Evolutionary conservation across 2,113 vertebrate species (phyloP).

Genomic region (Sphaerodactylus townsendi): DNA sequence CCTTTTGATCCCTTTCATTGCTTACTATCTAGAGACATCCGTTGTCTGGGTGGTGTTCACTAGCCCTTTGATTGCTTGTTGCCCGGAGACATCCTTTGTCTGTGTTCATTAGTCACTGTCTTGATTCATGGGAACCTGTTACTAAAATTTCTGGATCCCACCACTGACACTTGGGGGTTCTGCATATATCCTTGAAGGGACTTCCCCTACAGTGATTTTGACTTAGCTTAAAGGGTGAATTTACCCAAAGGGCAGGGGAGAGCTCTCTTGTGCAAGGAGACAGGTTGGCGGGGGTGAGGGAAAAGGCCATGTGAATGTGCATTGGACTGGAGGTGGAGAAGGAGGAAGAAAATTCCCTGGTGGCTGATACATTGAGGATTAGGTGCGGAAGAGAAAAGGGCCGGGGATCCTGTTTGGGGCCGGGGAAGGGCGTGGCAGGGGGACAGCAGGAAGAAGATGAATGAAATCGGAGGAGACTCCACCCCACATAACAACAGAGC

Average conservation of each 20-base stretch:
- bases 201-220: not conserved
- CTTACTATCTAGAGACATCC: no score
- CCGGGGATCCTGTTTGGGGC: not conserved
- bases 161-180: no score
- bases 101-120: no score
- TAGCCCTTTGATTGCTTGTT: no score
- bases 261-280: not conserved
- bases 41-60: no score
- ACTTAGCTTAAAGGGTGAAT: no score
- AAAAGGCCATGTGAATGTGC: not conserved
- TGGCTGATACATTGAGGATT: not conserved
- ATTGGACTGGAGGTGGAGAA: not conserved
- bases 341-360: not conserved
- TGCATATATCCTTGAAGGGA: not conserved
- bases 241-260: no score
- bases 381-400: slow-evolving; percentile 4
- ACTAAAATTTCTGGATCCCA: no score
- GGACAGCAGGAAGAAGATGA: not conserved
- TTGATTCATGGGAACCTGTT: no score
- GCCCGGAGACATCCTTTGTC: no score
- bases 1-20: no score
- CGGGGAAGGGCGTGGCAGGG: not conserved
- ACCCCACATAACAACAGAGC: not conserved
- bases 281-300: not conserved
- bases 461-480: not conserved